Base-by-base conservation (phyloP, 2,113 vertebrate species). In the Carettochelys insculpta region DNA sequence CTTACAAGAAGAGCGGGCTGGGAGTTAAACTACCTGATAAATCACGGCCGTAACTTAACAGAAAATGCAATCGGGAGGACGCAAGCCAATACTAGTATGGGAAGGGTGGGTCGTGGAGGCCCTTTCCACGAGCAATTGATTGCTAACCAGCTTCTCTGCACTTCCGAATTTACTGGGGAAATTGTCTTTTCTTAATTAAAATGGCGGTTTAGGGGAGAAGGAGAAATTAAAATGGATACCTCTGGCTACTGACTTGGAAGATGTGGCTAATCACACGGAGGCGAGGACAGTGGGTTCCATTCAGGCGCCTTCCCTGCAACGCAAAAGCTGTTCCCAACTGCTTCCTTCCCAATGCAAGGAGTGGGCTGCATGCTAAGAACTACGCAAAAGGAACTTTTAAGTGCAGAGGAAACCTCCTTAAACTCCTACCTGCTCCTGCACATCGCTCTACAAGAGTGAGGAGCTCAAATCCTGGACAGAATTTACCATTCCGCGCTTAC, bases 1-100 rank as follows among this genome's bases (percentile, higher is more conserved):
- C 93, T 95, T 85, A 88, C 90, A 96, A 93, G 86, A 95, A 92
- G 90, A 96, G 92, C 6, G 71, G 92, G 75, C 85, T 82, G 84
- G 24, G 82, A 94, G 91, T 95, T 95, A 96, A 97, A 97, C 95
- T 96, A 77, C 82, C 86, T 89, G 93, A 97, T 96, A 97, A 97
- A 98, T 98, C 97, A 97, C 87, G 80, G 81, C 54, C 54, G 29
- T 76, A 95, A 94, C 86, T 96, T 94, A 86, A 87, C 88, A 89
- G n/a, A 84, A 89, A 92, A 90, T 78, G 73, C 5, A 79, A 1
- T n/a, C 31, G 20, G 45, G 53, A 86, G 85, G 92, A 52, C 19
- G 88, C 45, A 81, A 84, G 29, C 24, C 86, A 82, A 11, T 73
- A 10, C 80, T 75, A 68, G 34, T 16, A 16, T 88, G 65, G 27